Base-by-base conservation (phyloP, 2,113 vertebrate species). In the Symphodus melops region DNA sequence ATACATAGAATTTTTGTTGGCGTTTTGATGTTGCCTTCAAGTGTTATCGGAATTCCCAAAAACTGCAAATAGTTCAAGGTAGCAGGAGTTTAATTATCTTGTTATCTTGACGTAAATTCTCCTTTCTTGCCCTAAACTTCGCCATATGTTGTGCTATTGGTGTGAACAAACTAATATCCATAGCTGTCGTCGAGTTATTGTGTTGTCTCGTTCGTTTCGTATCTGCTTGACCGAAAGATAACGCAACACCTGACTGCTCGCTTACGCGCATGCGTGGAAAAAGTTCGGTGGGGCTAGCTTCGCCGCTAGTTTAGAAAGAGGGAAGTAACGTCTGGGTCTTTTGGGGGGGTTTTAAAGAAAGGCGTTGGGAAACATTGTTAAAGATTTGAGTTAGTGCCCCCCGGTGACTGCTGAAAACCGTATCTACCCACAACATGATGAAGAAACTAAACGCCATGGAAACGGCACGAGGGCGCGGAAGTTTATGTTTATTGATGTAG, bases 401-500 rank as follows among this genome's bases (percentile, higher is more conserved):
- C 6, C 0, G 41, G 19, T 44, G 28, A 16, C 51, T 17, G 21
- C 9, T 11, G 39, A 23, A 8, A 60, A 13, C 14, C 9, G 19
- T 51, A 33, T 52, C 59, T 25, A 13, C 14, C 20, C 9, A 0
- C 41, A 11, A 44, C 21, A 1, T 41, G 6, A 36, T 20, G 36
- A 19, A 36, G 44, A 71, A 72, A 72, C 25, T 19, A 14, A 20
- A n/a, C 14, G 37, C 44, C 56, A 36, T 0, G 36, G 39, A 33
- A 67, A 75, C 58, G 7, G 14, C 36, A 62, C 25, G 60, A 69
- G 67, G 58, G 57, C 48, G 72, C 58, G 64, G 77, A 91, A 87
- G 85, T 91, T 88, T 85, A 73, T 81, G 70, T 86, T 88, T 81
- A 77, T 77, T 86, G 81, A 39, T 66, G 62, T 55, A 77, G 81